Conservation (phyloP, 2,113 vertebrate genomes). For the Callaeas wilsoni region DNA sequence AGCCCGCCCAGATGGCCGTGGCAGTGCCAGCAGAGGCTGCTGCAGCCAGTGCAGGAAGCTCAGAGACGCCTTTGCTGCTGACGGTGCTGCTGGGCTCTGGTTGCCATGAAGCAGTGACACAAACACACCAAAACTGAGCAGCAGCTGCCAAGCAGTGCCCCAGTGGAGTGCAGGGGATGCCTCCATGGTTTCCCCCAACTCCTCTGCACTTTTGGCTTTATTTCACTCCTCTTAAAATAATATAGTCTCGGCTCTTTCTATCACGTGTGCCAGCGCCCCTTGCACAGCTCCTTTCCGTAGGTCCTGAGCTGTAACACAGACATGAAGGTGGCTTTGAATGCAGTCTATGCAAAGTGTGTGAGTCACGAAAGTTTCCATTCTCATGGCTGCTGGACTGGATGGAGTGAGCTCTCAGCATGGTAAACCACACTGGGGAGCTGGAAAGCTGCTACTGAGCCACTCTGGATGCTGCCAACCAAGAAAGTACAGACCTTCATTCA, state of each 20-base stretch:
- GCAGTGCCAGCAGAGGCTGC: background rate
- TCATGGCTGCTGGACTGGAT: slow-evolving; percentile 33
- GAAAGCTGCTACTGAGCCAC: slow-evolving; percentile 6
- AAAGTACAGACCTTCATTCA: slow-evolving; percentile 49
- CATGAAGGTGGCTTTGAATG: slow-evolving; percentile 12
- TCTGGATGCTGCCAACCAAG: background rate
- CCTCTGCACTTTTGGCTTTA: background rate
- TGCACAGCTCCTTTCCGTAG: background rate
- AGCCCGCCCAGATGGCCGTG: background rate
- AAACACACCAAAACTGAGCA: slow-evolving; percentile 21
- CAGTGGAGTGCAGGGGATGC: background rate
- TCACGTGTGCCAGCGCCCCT: background rate
- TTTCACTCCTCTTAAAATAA: background rate
- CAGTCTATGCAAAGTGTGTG: background rate
- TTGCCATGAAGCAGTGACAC: slow-evolving; percentile 38
- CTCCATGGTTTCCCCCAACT: background rate
- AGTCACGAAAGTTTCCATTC: slow-evolving; percentile 61
- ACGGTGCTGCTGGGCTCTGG: background rate
- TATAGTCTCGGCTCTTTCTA: background rate
- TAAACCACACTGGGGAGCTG: slow-evolving; percentile 47
- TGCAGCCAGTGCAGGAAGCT: background rate
- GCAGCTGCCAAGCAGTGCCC: background rate
- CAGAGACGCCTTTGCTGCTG: background rate
- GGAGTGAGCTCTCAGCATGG: slow-evolving; percentile 25
- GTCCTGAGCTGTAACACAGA: background rate